phyloP scores from a whole-genome alignment of 2,797 vertebrate genomes.

The Podarcis siculus region DNA sequence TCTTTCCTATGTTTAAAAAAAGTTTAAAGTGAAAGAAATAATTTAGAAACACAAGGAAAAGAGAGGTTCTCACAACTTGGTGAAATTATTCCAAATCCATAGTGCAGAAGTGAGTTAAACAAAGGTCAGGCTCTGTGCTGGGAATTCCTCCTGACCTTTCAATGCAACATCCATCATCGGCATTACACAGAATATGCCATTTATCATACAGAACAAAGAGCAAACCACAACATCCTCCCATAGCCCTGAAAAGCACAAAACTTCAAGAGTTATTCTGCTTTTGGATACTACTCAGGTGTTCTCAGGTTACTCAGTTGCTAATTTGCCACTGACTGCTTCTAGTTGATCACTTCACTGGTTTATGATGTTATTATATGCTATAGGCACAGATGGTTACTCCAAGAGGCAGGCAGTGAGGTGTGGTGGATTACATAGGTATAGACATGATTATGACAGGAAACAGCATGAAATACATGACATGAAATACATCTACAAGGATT shows the following conservation, averaged over 20 bases:
- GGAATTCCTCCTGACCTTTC: conserved; percentile 93
- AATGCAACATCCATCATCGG: conserved; percentile 80
- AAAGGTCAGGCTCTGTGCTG: conserved; percentile 93
- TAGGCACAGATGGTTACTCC: conserved; percentile 14
- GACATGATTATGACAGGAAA: neutral
- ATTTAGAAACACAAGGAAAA: conserved; percentile 65
- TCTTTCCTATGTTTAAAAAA: neutral
- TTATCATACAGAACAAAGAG: conserved; percentile 73
- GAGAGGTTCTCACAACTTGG: conserved; percentile 54
- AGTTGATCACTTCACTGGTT: conserved; percentile 24
- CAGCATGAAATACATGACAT: neutral
- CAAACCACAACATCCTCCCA: conserved; percentile 66
- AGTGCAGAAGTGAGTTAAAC: conserved; percentile 84
- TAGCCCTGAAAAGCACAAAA: conserved; percentile 56
- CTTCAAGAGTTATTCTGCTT: conserved; percentile 62
- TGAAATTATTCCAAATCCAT: conserved; percentile 73
- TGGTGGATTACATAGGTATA: neutral
- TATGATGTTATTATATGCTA: conserved; percentile 5
- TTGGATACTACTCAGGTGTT: conserved; percentile 54
- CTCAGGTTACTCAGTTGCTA: conserved; percentile 45
- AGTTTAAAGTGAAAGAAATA: conserved; percentile 56
- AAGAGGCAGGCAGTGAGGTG: neutral
- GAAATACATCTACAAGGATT: neutral
- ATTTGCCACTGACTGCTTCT: conserved; percentile 42
- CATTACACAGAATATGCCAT: conserved; percentile 74